A percentile compares a stretch with the other conserved stretches of the same genome.
phyloP scores from a whole-genome alignment of 2,113 vertebrate genomes.

The Nematolebias whitei region DNA sequence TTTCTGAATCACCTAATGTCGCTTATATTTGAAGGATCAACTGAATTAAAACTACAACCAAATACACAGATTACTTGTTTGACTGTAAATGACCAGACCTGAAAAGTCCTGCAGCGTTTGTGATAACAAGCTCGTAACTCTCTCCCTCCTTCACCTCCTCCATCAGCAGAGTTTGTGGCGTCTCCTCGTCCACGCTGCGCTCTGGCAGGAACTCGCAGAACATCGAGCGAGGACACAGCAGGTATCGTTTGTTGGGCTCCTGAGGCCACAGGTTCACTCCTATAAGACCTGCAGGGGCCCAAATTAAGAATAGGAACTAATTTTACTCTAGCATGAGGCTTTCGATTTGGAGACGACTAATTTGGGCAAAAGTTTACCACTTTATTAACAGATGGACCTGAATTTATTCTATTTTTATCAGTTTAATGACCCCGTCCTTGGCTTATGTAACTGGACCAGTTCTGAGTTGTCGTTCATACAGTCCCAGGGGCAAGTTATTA shows the following conservation, averaged over 20 bases:
- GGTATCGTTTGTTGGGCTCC: conserved; percentile 75
- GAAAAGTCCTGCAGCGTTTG: conserved; percentile 79
- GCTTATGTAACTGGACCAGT: too few relatives aligned
- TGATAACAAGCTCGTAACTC: conserved; percentile 87
- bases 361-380: too few relatives aligned
- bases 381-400: too few relatives aligned
- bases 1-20: too few relatives aligned
- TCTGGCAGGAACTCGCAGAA: conserved; percentile 89
- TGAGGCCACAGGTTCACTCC: conserved; percentile 89
- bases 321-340: too few relatives aligned
- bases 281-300: conserved; percentile 80
- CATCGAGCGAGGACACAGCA: conserved; percentile 87
- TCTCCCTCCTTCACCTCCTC: conserved; percentile 83
- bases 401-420: not conserved
- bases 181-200: conserved; percentile 66
- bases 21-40: too few relatives aligned
- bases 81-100: conserved; percentile 74
- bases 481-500: not conserved
- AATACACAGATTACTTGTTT: too few relatives aligned
- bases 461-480: too few relatives aligned
- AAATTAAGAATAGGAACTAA: not conserved
- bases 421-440: too few relatives aligned
- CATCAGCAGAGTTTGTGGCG: conserved; percentile 77
- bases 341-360: too few relatives aligned
- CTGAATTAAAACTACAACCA: not conserved